Evolutionary conservation across 2,888 invertebrate genomes (phyloP).

Genomic region (Drosophila pullipes): DNA sequence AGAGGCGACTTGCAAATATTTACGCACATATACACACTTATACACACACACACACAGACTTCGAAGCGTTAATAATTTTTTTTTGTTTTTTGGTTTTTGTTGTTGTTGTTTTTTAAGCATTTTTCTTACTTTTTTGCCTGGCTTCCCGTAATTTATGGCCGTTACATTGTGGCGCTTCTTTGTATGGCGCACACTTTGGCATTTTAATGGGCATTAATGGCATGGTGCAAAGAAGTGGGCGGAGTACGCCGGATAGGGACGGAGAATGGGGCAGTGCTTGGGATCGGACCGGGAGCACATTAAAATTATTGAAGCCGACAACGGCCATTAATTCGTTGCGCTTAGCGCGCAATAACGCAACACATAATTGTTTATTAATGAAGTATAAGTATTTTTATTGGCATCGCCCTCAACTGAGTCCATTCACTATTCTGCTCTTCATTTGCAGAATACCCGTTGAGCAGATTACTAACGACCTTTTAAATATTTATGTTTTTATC

Average conservation of each 20-base stretch:
- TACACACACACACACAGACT: conserved; percentile 17
- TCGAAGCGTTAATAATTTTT: conserved; percentile 69
- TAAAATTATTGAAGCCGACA: conserved; percentile 78
- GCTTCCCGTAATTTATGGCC: conserved; percentile 64
- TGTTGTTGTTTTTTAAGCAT: conserved; percentile 33
- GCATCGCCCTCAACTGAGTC: conserved; percentile 31
- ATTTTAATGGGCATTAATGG: conserved; percentile 77
- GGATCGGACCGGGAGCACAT: conserved; percentile 50
- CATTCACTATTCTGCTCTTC: not conserved
- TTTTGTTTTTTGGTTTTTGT: conserved; percentile 11
- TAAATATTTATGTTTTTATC: not conserved
- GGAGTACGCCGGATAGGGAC: not conserved
- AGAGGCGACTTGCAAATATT: conserved; percentile 39
- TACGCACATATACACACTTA: conserved; percentile 24
- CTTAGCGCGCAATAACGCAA: conserved; percentile 71
- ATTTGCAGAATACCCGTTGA: not conserved
- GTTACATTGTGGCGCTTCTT: conserved; percentile 74
- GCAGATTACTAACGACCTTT: not conserved
- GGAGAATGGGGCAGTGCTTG: not conserved
- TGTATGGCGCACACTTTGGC: conserved; percentile 71
- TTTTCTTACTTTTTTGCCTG: conserved; percentile 56
- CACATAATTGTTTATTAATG: conserved; percentile 89
- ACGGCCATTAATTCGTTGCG: conserved; percentile 79
- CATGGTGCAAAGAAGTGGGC: conserved; percentile 34
- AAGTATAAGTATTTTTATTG: conserved; percentile 89